A percentile compares a stretch with the other conserved stretches of the same genome.
Evolutionary conservation across 1,140 invertebrate genomes (phyloP).

Genomic region (Proctacanthus coquilletti): DNA sequence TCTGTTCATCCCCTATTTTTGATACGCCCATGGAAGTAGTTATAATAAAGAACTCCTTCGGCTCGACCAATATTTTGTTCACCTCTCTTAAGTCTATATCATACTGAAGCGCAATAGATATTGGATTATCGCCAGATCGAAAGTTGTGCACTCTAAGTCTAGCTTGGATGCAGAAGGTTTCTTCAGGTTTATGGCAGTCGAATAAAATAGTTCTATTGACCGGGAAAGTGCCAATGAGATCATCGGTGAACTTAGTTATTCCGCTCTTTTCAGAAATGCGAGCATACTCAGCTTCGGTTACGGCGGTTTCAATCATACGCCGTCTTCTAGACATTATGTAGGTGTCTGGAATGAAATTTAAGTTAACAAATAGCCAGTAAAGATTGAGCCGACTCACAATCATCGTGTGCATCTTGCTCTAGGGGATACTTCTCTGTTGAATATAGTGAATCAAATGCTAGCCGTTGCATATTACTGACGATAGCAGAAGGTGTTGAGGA

Average conservation of each 20-base stretch:
- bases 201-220: slow-evolving; percentile 28
- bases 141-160: slow-evolving; percentile 21
- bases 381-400: too few species aligned
- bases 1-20: slow-evolving; percentile 16
- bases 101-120: slow-evolving; percentile 19
- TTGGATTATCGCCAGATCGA: slow-evolving; percentile 15
- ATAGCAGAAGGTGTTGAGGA: slow-evolving; percentile 3
- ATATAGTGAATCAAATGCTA: not conserved
- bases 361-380: too few species aligned
- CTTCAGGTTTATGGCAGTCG: slow-evolving; percentile 21
- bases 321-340: slow-evolving; percentile 11
- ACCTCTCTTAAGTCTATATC: slow-evolving; percentile 22
- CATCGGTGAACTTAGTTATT: slow-evolving; percentile 12
- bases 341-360: too few species aligned
- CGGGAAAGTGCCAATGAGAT: slow-evolving; percentile 20
- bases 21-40: slow-evolving; percentile 13
- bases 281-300: slow-evolving; percentile 23
- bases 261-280: slow-evolving; percentile 16
- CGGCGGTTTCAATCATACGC: slow-evolving; percentile 15
- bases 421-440: slow-evolving; percentile 12
- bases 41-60: slow-evolving; percentile 27
- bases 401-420: not conserved
- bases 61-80: slow-evolving; percentile 23
- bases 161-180: slow-evolving; percentile 20
- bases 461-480: slow-evolving; percentile 6